Evolutionary conservation across 2,113 vertebrate genomes (phyloP).

Genomic region (Salvator merianae): DNA sequence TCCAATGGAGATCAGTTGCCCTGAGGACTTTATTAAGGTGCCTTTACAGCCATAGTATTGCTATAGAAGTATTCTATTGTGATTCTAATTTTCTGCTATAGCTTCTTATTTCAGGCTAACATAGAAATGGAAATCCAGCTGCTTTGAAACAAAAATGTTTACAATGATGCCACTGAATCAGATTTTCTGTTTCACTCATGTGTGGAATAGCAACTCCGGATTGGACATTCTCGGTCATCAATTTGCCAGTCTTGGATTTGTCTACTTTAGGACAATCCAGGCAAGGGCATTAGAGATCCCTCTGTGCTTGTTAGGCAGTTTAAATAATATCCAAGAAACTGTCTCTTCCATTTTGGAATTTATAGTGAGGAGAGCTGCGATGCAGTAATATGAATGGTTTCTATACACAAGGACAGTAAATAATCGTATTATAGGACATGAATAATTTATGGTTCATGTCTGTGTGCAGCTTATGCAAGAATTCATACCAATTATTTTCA

Average conservation of each 20-base stretch:
- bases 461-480: slow-evolving; percentile 21
- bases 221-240: background rate
- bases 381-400: background rate
- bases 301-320: background rate
- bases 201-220: background rate
- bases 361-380: slow-evolving; percentile 4
- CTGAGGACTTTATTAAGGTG: too few relatives aligned
- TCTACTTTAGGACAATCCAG: background rate
- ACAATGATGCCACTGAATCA: background rate
- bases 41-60: background rate
- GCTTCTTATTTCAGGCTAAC: background rate
- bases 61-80: background rate
- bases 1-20: too few relatives aligned
- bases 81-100: background rate
- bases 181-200: background rate
- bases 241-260: background rate
- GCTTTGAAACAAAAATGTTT: background rate
- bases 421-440: background rate
- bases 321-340: slow-evolving; percentile 20
- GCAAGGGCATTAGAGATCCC: background rate
- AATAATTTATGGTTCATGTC: slow-evolving; percentile 9
- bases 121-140: background rate
- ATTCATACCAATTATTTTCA: slow-evolving; percentile 25
- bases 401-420: background rate
- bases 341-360: slow-evolving; percentile 27